phyloP scores from a whole-genome alignment of 2,888 invertebrate genomes.

The Sceliomorpha sp. region DNA sequence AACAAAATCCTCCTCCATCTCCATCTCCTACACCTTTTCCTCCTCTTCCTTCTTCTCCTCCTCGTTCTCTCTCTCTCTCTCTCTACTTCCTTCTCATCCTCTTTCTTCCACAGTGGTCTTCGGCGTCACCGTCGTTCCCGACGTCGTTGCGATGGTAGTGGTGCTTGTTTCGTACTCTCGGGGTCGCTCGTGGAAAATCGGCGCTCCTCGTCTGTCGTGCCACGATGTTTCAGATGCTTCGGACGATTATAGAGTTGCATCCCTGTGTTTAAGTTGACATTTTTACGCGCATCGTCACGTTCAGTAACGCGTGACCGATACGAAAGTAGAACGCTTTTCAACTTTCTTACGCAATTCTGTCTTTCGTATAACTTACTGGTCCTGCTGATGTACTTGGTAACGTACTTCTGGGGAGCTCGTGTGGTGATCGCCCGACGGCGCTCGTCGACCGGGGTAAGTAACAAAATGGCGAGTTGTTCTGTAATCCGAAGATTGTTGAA shows the following conservation, averaged over 20 bases:
- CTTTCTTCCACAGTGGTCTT: constrained; percentile 52
- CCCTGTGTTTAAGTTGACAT: constrained; percentile 45
- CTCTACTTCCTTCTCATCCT: constrained; percentile 58
- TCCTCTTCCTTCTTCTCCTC: constrained; percentile 55
- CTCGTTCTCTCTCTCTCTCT: constrained; percentile 32
- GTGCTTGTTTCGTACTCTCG: constrained; percentile 70
- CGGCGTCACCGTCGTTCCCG: constrained; percentile 46
- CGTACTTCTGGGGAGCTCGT: too few species aligned
- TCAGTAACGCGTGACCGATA: constrained; percentile 25
- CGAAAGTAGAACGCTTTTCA: neutral
- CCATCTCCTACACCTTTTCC: constrained; percentile 54
- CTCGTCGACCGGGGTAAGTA: constrained; percentile 7
- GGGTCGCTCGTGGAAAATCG: constrained; percentile 73
- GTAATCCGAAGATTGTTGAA: too few species aligned
- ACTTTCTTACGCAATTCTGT: too few species aligned
- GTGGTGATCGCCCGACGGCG: constrained; percentile 9
- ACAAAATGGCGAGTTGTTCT: constrained; percentile 33
- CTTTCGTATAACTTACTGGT: too few species aligned
- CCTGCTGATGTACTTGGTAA: too few species aligned
- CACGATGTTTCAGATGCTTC: constrained; percentile 67
- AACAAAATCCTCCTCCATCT: constrained; percentile 67
- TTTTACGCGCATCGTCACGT: constrained; percentile 33
- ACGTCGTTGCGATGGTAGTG: constrained; percentile 60
- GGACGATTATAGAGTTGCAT: constrained; percentile 64
- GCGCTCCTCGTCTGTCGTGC: constrained; percentile 67